Percentiles rank a stretch among this genome's conserved stretches.
phyloP scores from a whole-genome alignment of 1,140 invertebrate species.

The Aphidius gifuensis region DNA sequence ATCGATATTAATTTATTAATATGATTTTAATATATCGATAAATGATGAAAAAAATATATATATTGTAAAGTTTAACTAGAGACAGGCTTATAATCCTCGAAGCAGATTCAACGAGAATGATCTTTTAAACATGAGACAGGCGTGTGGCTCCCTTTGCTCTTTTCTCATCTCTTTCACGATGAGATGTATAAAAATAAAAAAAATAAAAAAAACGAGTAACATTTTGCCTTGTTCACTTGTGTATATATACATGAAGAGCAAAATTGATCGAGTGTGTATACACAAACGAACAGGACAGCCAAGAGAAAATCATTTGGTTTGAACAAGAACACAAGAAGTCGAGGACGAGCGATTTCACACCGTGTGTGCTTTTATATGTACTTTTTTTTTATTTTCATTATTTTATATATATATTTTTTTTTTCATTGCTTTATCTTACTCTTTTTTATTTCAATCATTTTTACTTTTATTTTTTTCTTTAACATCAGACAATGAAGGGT shows the following conservation, averaged over 20 bases:
- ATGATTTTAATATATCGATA: background rate
- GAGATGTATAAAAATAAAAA: background rate
- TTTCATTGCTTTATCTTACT: no score
- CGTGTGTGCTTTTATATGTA: background rate
- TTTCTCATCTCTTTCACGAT: background rate
- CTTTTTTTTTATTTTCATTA: no score
- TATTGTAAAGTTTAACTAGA: background rate
- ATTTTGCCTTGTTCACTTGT: no score
- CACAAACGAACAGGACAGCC: no score
- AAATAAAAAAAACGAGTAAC: no score
- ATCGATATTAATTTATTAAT: background rate
- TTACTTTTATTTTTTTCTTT: background rate
- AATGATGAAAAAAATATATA: background rate
- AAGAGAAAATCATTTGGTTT: no score
- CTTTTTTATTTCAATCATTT: background rate
- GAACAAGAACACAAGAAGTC: background rate
- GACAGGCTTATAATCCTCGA: conserved; percentile 2
- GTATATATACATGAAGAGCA: no score
- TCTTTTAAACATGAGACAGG: conserved; percentile 17
- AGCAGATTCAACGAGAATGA: conserved; percentile 7
- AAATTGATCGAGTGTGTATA: no score
- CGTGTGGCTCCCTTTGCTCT: background rate
- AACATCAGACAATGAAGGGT: conserved; percentile 18
- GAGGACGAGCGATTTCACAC: background rate
- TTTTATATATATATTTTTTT: no score